phyloP scores from a whole-genome alignment of 2,797 vertebrate species.

The Urophycis tenuis region DNA sequence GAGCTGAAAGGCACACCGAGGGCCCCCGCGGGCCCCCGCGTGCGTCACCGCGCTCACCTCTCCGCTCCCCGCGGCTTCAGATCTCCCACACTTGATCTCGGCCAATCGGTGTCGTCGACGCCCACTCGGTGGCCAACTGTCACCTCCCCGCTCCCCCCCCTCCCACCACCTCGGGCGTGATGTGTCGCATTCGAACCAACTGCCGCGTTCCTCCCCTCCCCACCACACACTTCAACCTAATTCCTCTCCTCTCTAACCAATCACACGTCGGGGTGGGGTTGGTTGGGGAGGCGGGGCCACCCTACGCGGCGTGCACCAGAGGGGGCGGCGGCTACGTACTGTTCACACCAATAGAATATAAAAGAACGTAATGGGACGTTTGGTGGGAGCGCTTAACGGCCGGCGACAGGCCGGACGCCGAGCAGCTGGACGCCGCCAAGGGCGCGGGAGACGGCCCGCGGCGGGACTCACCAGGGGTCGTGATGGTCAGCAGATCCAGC shows the following conservation, averaged over 20 bases:
- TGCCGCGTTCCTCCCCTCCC: neutral
- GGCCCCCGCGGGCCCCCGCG: neutral
- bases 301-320: too few species aligned
- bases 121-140: neutral
- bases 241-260: neutral
- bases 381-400: neutral
- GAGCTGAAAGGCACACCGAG: neutral
- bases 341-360: neutral
- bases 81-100: neutral
- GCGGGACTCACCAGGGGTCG: conserved; percentile 84
- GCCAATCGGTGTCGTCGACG: neutral
- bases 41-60: neutral
- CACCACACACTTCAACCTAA: neutral
- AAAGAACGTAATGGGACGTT: neutral
- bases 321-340: neutral
- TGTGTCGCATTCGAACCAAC: neutral
- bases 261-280: neutral
- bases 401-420: neutral
- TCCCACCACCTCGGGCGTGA: too few species aligned
- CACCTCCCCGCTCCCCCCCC: neutral
- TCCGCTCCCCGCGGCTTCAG: neutral
- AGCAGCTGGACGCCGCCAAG: neutral
- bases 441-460: conserved; percentile 3
- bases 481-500: conserved; percentile 94
- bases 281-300: too few species aligned